These are phyloP conservation scores for Telmatochromis brachygnathus DNA, from an alignment of 2,113 vertebrate genomes.

Conservation along the genomic window DNA sequence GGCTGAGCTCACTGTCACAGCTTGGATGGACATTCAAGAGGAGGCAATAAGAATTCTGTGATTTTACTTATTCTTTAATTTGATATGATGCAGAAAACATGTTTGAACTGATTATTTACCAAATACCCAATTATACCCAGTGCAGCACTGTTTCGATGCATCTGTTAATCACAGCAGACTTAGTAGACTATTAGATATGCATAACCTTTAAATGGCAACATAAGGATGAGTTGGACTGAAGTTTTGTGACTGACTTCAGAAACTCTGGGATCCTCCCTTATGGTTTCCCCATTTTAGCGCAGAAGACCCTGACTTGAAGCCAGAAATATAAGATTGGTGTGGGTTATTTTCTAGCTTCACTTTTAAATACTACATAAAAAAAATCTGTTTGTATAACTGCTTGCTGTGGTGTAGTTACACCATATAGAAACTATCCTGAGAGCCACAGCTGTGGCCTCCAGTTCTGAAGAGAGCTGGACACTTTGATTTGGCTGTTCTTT, in stretches of 20 bases:
- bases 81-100: background rate
- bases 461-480: background rate
- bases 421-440: background rate
- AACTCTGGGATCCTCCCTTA: background rate
- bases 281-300: background rate
- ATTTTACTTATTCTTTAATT: background rate
- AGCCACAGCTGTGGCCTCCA: background rate
- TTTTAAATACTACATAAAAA: background rate
- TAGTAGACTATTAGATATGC: background rate
- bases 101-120: background rate
- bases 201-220: background rate
- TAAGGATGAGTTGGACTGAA: background rate
- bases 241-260: background rate
- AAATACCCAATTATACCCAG: background rate
- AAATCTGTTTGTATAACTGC: background rate
- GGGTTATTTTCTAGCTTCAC: background rate
- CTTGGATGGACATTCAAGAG: background rate
- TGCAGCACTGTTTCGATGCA: background rate
- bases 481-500: background rate
- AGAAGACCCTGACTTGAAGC: background rate
- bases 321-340: background rate
- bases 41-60: background rate
- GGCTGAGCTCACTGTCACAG: background rate
- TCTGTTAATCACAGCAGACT: background rate
- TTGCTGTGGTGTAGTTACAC: background rate